These are phyloP conservation scores for Lordiphosa clarofinis DNA, from an alignment of 1,140 invertebrate species.

Conservation along the genomic window DNA sequence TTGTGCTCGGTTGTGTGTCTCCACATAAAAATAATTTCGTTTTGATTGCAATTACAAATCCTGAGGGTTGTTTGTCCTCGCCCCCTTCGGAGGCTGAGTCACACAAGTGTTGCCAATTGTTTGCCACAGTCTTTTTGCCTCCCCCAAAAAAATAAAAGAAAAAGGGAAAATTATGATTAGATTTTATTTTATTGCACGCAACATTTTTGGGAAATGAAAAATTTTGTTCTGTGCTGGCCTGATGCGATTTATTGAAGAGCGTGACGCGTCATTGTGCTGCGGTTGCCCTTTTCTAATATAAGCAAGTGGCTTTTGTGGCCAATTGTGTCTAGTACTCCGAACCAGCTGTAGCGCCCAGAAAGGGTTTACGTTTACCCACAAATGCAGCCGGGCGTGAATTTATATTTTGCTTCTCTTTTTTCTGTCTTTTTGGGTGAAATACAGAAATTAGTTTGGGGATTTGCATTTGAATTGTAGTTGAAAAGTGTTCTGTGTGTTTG, in stretches of 20 bases:
- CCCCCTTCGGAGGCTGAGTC: slow-evolving; percentile 12
- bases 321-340: slow-evolving; percentile 31
- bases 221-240: slow-evolving; percentile 49
- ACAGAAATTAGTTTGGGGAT: slow-evolving; percentile 75
- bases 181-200: slow-evolving; percentile 73
- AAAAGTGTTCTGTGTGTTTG: slow-evolving; percentile 12
- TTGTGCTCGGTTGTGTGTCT: slow-evolving; percentile 16
- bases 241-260: slow-evolving; percentile 49
- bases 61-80: slow-evolving; percentile 46
- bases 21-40: slow-evolving; percentile 75
- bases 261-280: slow-evolving; percentile 31
- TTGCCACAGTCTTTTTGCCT: slow-evolving; percentile 48
- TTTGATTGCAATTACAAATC: slow-evolving; percentile 76
- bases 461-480: slow-evolving; percentile 62
- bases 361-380: slow-evolving; percentile 45
- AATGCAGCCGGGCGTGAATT: slow-evolving; percentile 66
- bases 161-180: slow-evolving; percentile 38
- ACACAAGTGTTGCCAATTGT: slow-evolving; percentile 78
- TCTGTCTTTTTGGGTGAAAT: slow-evolving; percentile 12
- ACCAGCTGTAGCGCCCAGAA: slow-evolving; percentile 40
- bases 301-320: slow-evolving; percentile 66
- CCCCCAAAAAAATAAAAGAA: slow-evolving; percentile 30
- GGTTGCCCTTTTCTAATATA: slow-evolving; percentile 63
- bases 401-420: slow-evolving; percentile 18
- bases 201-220: slow-evolving; percentile 60